These are phyloP conservation scores for Hanleya hanleyi DNA, from an alignment of 2,888 invertebrate species.

Conservation along the genomic window DNA sequence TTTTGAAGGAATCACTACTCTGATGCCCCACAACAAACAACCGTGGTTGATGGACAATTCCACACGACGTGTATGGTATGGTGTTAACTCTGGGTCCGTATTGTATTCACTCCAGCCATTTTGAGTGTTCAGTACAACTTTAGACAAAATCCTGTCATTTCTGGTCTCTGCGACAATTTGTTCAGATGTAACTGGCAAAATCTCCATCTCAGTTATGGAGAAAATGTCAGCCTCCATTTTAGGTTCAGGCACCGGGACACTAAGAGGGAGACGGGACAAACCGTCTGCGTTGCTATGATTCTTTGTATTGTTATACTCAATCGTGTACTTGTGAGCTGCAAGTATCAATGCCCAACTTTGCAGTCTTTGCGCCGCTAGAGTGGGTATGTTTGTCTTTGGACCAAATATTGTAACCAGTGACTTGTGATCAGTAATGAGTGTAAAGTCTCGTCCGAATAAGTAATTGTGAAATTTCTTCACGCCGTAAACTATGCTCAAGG, in stretches of 20 bases:
- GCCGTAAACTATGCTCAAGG: slow-evolving; percentile 71
- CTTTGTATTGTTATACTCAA: slow-evolving; percentile 56
- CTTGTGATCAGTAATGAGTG: slow-evolving; percentile 70
- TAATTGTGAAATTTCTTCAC: slow-evolving; percentile 71
- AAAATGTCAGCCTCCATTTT: slow-evolving; percentile 19
- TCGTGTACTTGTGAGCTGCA: slow-evolving; percentile 63
- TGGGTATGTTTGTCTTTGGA: slow-evolving; percentile 53
- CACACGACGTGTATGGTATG: slow-evolving; percentile 18
- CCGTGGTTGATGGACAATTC: slow-evolving; percentile 28
- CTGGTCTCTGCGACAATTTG: slow-evolving; percentile 28
- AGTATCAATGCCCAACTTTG: slow-evolving; percentile 57
- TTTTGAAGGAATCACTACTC: slow-evolving; percentile 39
- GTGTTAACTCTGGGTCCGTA: slow-evolving; percentile 15
- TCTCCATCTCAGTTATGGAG: slow-evolving; percentile 21
- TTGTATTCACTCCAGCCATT: slow-evolving; percentile 6
- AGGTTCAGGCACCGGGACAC: neutral
- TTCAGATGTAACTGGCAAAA: slow-evolving; percentile 28
- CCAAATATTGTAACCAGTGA: slow-evolving; percentile 70
- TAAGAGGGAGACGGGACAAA: slow-evolving; percentile 51
- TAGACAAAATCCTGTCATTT: slow-evolving; percentile 23
- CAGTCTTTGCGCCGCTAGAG: slow-evolving; percentile 54
- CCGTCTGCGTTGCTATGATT: slow-evolving; percentile 63
- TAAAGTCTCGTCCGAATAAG: slow-evolving; percentile 71
- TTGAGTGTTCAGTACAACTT: neutral
- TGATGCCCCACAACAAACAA: slow-evolving; percentile 32